Evolutionary conservation across 2,888 invertebrate genomes (phyloP), one percentile per base, ranked within the genome.

Genomic region (Thymelicus acteon): DNA sequence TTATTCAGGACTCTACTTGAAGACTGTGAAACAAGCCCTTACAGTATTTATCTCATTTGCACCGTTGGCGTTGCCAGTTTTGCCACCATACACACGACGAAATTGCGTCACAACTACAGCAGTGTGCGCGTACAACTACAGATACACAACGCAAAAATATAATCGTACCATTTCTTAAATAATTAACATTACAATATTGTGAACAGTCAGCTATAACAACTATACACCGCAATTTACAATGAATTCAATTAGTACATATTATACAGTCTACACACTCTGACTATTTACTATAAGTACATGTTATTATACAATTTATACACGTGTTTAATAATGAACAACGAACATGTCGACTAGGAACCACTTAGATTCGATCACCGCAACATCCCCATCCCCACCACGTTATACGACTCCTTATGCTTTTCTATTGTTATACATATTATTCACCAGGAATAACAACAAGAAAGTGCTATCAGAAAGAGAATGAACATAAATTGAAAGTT

Each of bases 181-280:
- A 52, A 6, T 6, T 2, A 15, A 15, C 6, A 49, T 1, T 10
- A 15, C 8, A 19, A 52, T 19, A 52, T 19, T 19, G 7, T 52
- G 49, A 52, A 52, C 49, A 52, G 49, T 52, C 44, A 49, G 19
- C 39, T 48, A 37, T 37, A 24, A 24, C 13, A 15, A 52, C 60
- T 44, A 40, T 61, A 78, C 76, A 75, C 77, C 77, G 75, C 75
- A 44, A 72, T 44, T 13, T 65, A 65, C 19, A 57, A 57, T 19
- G 40, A 57, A 57, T 57, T 57, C 44, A 40, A 31, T 44, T 52
- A 52, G 19, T 52, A 52, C 49, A 61, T 44, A 54, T 44, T 54
- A 58, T 58, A 63, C 57, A 69, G 47, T 69, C 19, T 72, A 73
- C 72, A 72, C 37, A 67, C 54, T 13, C 19, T 19, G 44, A 58